phyloP scores from a whole-genome alignment of 1,140 invertebrate species.

The Lanistes nyassanus region DNA sequence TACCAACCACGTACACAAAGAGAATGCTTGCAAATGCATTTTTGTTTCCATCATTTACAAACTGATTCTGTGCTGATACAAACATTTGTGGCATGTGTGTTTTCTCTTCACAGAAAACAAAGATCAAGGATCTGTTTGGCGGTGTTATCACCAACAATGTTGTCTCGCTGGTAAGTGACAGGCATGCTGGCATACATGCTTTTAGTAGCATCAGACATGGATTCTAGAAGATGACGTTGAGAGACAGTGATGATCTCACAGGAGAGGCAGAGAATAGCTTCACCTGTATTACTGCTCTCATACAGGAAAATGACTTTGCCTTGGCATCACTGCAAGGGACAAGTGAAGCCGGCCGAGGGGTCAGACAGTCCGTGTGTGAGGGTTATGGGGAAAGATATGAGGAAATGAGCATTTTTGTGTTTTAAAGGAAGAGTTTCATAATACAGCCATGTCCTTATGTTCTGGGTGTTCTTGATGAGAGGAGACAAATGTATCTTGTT shows the following conservation, averaged over 20 bases:
- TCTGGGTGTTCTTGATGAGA: neutral
- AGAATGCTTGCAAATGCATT: no score
- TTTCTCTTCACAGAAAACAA: conserved; percentile 73
- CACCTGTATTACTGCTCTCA: neutral
- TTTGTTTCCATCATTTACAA: no score
- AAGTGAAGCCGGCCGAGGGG: conserved; percentile 25
- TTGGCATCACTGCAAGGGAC: conserved; percentile 14
- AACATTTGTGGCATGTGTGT: neutral
- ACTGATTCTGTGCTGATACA: no score
- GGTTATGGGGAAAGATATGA: neutral
- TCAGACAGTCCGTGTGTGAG: conserved; percentile 6
- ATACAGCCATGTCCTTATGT: neutral
- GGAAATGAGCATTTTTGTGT: neutral
- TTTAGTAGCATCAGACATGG: neutral
- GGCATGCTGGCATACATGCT: neutral
- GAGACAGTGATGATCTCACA: no score
- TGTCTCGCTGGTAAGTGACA: conserved; percentile 74
- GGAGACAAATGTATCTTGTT: neutral
- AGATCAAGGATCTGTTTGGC: conserved; percentile 92
- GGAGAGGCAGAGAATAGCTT: no score
- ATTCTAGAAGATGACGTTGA: no score
- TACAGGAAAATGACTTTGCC: conserved; percentile 24
- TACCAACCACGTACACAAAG: no score
- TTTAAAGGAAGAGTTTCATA: neutral
- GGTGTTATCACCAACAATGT: conserved; percentile 94